Evolutionary conservation across 1,140 invertebrate genomes (phyloP), one percentile per base, ranked within the genome.

Genomic region (Trypoxylus dichotomus): DNA sequence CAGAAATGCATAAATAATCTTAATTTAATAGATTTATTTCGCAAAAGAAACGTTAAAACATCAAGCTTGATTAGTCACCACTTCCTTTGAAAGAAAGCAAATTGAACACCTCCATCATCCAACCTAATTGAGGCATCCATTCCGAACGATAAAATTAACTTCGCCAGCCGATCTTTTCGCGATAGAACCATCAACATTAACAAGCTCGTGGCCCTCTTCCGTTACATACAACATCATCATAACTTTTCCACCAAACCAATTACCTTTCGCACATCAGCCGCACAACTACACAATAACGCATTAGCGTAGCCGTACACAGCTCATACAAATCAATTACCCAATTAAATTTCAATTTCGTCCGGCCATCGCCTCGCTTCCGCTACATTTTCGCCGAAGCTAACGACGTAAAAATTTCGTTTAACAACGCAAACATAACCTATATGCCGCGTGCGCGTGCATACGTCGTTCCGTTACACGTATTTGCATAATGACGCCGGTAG

Each of bases 401-500:
- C 19, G 19, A 54, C 47, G 47, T 54, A 54, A 54, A 54, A 54
- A 54, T 54, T 54, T 15, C 47, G 15, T 54, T 54, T 54, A 54
- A 54, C 47, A 54, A n/a, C 15, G 47, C 47, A 54, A 54, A 54
- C 47, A 54, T 54, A 54, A 54, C 47, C 47, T 54, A n/a, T 54
- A 54, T 19, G 15, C 19, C 6, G 15, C n/a, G 8, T n/a, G 47
- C 43, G 43, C n/a, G 13, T 47, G 43, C 43, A 47, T 13, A 47
- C 43, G 13, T 54, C 47, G 7, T 54, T 54, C 13, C 19, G 15
- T 54, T 19, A 6, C 19, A n/a, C 15, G 15, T 54, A 54, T 54
- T 54, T 54, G 19, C 47, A 19, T 54, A 54, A 54, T 54, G n/a
- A 7, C 5, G n/a, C 19, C 19, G 47, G 15, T 6, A 54, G n/a